phyloP scores from a whole-genome alignment of 37 sponge, comb jelly and placozoan species.

The Tethya wilhelma region DNA sequence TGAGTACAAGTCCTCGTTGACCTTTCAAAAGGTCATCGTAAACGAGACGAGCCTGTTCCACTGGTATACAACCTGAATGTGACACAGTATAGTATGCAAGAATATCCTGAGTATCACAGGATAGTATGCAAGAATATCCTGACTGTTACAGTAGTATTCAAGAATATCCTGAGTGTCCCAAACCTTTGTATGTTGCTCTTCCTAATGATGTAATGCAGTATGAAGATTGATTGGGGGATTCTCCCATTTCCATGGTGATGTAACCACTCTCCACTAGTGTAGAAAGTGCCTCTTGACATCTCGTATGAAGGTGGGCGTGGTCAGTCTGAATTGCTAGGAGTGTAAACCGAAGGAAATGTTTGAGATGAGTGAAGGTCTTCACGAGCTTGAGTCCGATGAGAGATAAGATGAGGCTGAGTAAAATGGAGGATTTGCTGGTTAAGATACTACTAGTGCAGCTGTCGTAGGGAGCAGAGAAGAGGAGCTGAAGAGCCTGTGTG shows the following conservation, averaged over 20 bases:
- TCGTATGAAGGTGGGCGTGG: slow-evolving; percentile 9
- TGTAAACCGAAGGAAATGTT: slow-evolving; percentile 56
- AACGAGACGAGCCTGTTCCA: slow-evolving; percentile 43
- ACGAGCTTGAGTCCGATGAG: slow-evolving; percentile 70
- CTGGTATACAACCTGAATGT: slow-evolving; percentile 57
- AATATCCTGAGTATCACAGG: not conserved
- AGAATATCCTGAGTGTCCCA: not conserved
- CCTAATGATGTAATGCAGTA: slow-evolving; percentile 71
- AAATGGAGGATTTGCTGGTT: not conserved
- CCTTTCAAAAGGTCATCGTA: slow-evolving; percentile 50
- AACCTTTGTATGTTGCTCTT: slow-evolving; percentile 74
- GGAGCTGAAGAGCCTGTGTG: no score
- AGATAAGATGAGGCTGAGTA: slow-evolving; percentile 68
- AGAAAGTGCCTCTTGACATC: slow-evolving; percentile 4
- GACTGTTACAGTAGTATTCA: not conserved
- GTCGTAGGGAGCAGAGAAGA: slow-evolving; percentile 65
- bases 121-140: not conserved
- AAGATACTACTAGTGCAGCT: slow-evolving; percentile 74
- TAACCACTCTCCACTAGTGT: slow-evolving; percentile 34
- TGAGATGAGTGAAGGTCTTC: slow-evolving; percentile 36
- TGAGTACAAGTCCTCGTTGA: slow-evolving; percentile 69
- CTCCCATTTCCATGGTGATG: slow-evolving; percentile 13
- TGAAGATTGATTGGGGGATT: not conserved
- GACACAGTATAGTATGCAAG: not conserved
- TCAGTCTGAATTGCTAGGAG: slow-evolving; percentile 57